These are phyloP conservation scores for Agrotis clavis DNA, from an alignment of 2,888 invertebrate genomes.

Conservation along the genomic window DNA sequence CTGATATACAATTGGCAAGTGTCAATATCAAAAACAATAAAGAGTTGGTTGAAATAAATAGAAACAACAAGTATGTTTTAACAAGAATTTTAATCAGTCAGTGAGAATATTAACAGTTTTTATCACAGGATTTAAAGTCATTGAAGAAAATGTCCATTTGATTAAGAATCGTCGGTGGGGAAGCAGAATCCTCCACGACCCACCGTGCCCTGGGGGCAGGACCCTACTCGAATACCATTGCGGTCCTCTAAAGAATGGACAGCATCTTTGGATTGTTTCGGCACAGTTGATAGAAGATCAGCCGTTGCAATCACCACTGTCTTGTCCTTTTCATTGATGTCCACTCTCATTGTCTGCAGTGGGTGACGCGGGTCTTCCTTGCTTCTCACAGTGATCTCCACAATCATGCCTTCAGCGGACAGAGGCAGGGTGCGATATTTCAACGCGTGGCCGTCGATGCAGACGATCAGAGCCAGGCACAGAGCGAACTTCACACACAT, in stretches of 20 bases:
- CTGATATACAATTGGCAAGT: too few species aligned
- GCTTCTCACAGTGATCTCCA: conserved; percentile 62
- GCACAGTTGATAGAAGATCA: conserved; percentile 13
- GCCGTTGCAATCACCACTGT: conserved; percentile 37
- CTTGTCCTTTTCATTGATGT: conserved; percentile 45
- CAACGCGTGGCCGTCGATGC: conserved; percentile 59
- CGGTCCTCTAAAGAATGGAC: conserved; percentile 31
- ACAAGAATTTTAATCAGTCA: conserved; percentile 11
- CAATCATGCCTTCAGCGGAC: conserved; percentile 58
- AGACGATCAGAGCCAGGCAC: conserved; percentile 55
- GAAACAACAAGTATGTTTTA: not conserved
- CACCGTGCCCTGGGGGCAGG: conserved; percentile 39
- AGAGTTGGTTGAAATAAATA: not conserved
- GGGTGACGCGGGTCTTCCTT: conserved; percentile 39
- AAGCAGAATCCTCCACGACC: conserved; percentile 44
- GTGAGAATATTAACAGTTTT: not conserved
- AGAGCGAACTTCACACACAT: conserved; percentile 59
- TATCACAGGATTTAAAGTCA: conserved; percentile 9
- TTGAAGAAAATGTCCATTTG: conserved; percentile 3
- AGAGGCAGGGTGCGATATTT: conserved; percentile 48
- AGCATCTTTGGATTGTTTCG: not conserved
- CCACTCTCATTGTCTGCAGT: conserved; percentile 48
- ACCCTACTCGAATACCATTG: conserved; percentile 33
- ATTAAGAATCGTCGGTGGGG: conserved; percentile 41
- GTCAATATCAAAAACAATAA: not conserved